Base-by-base conservation (phyloP, 1,140 invertebrate genomes). In the Lepidurus apus region DNA sequence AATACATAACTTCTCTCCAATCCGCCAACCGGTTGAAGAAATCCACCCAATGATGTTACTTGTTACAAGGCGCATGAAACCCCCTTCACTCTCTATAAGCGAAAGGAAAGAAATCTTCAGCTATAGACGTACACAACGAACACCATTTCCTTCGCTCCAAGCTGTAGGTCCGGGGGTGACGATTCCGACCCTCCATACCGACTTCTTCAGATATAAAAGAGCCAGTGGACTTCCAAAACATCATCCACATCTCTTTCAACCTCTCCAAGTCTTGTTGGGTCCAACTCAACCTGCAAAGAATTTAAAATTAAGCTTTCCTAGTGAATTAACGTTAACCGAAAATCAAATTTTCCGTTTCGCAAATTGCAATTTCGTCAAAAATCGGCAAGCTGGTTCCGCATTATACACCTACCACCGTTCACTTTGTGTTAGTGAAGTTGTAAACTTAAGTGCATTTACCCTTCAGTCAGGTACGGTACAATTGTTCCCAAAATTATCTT, bases 161-260 rank as follows among this genome's bases (percentile, higher is more conserved):
- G 53, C 53, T 65, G 4, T 65, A 17, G 53, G 53, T 65, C 21
- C 21, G 53, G 53, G 53, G 53, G 53, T 21, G 53, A 65, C 53
- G 53, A 65, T 65, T 65, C n/a, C 13, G 21, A 65, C 53, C 21
- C 53, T 65, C 53, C 13, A 65, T 21, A 9, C 17, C 8, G n/a
- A 65, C 53, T 65, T 65, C n/a, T 21, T n/a, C n/a, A 65, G 53
- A 65, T 65, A 65, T 65, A 65, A 65, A 65, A 65, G 53, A 65
- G 53, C 17, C 21, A 65, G 53, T n/a, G 53, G 17, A 21, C 17
- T 13, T 65, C n/a, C 53, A 21, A 65, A 21, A 7, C 53, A n/a
- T 65, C 53, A 65, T 65, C 8, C 53, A 17, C 53, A 65, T 65
- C 53, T 65, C 21, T 21, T n/a, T 65, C 53, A 65, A 7, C 53